A percentile compares a stretch with the other conserved stretches of the same genome.
phyloP scores from a whole-genome alignment of 1,140 invertebrate genomes.

The Leptoteleia sp. region DNA sequence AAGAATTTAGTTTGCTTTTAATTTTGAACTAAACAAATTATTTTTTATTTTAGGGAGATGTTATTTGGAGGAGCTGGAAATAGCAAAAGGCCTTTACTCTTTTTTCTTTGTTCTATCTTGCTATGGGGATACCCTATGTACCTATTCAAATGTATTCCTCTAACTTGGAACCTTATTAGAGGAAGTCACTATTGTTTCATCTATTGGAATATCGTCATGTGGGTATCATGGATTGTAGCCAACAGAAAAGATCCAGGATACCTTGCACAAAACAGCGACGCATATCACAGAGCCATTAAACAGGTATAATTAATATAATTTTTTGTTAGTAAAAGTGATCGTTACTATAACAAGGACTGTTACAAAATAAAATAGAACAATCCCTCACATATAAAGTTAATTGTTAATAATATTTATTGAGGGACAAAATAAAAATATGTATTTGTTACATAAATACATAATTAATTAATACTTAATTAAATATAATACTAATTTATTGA shows the following conservation, averaged over 20 bases:
- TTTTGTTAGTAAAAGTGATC: too few relatives aligned
- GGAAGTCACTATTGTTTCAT: slow-evolving; percentile 94
- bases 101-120: slow-evolving; percentile 92
- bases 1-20: too few relatives aligned
- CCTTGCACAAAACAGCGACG: slow-evolving; percentile 92
- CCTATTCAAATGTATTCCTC: slow-evolving; percentile 91
- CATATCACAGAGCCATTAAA: slow-evolving; percentile 93
- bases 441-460: too few relatives aligned
- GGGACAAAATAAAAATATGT: too few relatives aligned
- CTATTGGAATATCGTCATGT: slow-evolving; percentile 94
- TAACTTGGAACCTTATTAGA: slow-evolving; percentile 93
- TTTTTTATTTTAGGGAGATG: slow-evolving; percentile 83
- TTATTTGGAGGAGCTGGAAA: slow-evolving; percentile 94
- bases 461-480: too few relatives aligned
- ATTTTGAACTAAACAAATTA: not conserved
- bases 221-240: slow-evolving; percentile 94
- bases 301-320: slow-evolving; percentile 82
- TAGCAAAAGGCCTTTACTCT: slow-evolving; percentile 91
- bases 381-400: too few relatives aligned
- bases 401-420: too few relatives aligned
- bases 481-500: too few relatives aligned
- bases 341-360: too few relatives aligned
- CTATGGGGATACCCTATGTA: slow-evolving; percentile 97
- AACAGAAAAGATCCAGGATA: slow-evolving; percentile 94
- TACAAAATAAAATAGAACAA: too few relatives aligned